A percentile compares a stretch with the other conserved stretches of the same genome.
These are phyloP conservation scores for Galleria mellonella DNA, from an alignment of 1,140 invertebrate genomes.

Conservation along the genomic window DNA sequence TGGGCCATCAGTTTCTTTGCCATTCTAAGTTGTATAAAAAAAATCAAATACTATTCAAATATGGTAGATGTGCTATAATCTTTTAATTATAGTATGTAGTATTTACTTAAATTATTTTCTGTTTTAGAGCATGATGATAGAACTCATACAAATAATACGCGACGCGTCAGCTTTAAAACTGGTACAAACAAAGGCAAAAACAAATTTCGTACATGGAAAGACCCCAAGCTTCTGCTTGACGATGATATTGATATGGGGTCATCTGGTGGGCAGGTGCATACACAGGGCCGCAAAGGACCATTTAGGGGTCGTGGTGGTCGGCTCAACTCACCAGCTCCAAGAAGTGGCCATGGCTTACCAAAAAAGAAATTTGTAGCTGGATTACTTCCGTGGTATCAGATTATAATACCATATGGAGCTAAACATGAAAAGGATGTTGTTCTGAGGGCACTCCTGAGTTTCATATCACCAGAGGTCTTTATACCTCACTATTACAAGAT, in stretches of 20 bases:
- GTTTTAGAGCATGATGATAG: slow-evolving; percentile 70
- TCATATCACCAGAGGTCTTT: slow-evolving; percentile 78
- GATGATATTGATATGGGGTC: slow-evolving; percentile 77
- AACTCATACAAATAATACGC: slow-evolving; percentile 29
- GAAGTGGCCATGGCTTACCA: slow-evolving; percentile 26
- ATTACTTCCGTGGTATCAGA: slow-evolving; percentile 76
- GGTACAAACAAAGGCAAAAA: slow-evolving; percentile 60
- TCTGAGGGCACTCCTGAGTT: slow-evolving; percentile 75
- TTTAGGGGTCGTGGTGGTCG: slow-evolving; percentile 56
- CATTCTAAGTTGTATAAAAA: too few relatives aligned
- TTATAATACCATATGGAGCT: slow-evolving; percentile 80
- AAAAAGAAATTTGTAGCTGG: slow-evolving; percentile 67
- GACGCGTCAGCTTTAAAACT: slow-evolving; percentile 75
- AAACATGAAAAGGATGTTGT: slow-evolving; percentile 83
- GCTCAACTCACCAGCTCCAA: slow-evolving; percentile 65
- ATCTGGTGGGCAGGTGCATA: slow-evolving; percentile 27
- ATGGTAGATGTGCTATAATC: too few relatives aligned
- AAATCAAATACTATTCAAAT: too few relatives aligned
- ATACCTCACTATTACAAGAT: slow-evolving; percentile 77
- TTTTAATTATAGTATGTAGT: background rate
- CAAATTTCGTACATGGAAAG: slow-evolving; percentile 61
- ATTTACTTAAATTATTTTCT: background rate
- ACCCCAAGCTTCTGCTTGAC: slow-evolving; percentile 64
- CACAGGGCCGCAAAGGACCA: slow-evolving; percentile 22
- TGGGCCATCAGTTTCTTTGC: too few relatives aligned